Percentiles rank a stretch among this genome's conserved stretches.
phyloP scores from a whole-genome alignment of 2,888 invertebrate genomes.

The Aleiodes testaceus region DNA sequence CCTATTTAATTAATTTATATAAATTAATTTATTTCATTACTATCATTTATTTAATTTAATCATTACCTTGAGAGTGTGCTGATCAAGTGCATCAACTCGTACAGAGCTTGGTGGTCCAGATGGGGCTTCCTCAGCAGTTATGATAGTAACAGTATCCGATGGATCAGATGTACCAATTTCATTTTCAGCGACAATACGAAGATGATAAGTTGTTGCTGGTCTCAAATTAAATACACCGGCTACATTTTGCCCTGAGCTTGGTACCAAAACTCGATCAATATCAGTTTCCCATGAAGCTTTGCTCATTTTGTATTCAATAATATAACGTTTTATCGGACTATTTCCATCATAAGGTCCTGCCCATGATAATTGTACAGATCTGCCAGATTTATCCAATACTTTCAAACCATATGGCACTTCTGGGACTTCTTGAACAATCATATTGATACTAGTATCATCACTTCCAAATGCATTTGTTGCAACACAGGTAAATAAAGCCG shows the following conservation, averaged over 20 bases:
- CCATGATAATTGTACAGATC: slow-evolving; percentile 93
- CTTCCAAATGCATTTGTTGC: slow-evolving; percentile 95
- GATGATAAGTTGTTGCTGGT: slow-evolving; percentile 94
- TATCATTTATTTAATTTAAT: not conserved
- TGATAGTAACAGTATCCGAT: slow-evolving; percentile 94
- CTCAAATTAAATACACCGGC: slow-evolving; percentile 91
- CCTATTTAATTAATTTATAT: slow-evolving; percentile 64
- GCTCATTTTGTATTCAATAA: slow-evolving; percentile 92
- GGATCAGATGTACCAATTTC: slow-evolving; percentile 94
- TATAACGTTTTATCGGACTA: slow-evolving; percentile 90
- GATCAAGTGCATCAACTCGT: slow-evolving; percentile 89
- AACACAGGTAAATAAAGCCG: slow-evolving; percentile 92
- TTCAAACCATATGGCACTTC: slow-evolving; percentile 92
- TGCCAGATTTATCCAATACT: slow-evolving; percentile 92
- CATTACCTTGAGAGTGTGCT: slow-evolving; percentile 83
- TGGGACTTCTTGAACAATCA: slow-evolving; percentile 94
- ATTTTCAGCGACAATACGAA: slow-evolving; percentile 94
- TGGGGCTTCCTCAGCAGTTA: slow-evolving; percentile 94
- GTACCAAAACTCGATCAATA: slow-evolving; percentile 90
- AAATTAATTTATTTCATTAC: not conserved
- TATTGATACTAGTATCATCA: slow-evolving; percentile 95
- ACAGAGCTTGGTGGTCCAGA: slow-evolving; percentile 89
- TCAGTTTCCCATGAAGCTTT: slow-evolving; percentile 88
- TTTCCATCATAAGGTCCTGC: slow-evolving; percentile 94
- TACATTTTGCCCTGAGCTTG: slow-evolving; percentile 88